These are phyloP conservation scores for Rhinopomastus cyanomelas DNA, from an alignment of 2,113 vertebrate species.

Conservation along the genomic window DNA sequence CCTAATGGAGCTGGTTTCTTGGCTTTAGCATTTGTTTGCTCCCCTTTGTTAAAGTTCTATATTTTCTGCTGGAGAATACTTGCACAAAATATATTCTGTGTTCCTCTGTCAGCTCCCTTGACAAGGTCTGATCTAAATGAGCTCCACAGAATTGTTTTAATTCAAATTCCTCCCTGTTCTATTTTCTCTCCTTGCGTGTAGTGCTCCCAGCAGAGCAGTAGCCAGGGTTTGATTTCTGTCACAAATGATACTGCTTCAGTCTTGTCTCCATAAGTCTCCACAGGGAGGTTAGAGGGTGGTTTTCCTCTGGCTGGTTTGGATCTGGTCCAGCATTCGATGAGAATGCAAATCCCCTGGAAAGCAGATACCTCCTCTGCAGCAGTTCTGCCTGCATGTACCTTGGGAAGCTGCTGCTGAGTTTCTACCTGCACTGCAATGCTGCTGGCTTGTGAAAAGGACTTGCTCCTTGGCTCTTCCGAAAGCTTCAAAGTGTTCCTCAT, in stretches of 20 bases:
- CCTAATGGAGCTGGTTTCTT: not conserved
- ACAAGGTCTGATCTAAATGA: conserved; percentile 29
- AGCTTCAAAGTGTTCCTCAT: not conserved
- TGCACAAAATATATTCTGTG: not conserved
- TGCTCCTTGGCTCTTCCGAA: not conserved
- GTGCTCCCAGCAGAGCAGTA: conserved; percentile 60
- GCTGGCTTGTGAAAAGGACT: not conserved
- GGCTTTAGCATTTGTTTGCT: not conserved
- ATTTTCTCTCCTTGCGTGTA: conserved; percentile 10
- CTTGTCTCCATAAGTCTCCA: conserved; percentile 48
- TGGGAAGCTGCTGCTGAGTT: conserved; percentile 28
- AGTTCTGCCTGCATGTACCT: not conserved
- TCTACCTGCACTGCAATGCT: not conserved
- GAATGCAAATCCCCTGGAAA: conserved; percentile 69
- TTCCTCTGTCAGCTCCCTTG: not conserved
- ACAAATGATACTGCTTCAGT: conserved; percentile 66
- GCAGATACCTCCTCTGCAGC: conserved; percentile 49
- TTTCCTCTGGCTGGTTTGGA: conserved; percentile 62
- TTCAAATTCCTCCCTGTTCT: conserved; percentile 2
- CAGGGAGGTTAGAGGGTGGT: conserved; percentile 61
- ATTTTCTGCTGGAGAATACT: not conserved
- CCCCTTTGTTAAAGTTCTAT: not conserved
- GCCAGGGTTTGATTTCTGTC: conserved; percentile 71
- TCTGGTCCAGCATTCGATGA: conserved; percentile 56
- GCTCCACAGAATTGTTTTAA: conserved; percentile 21